Evolutionary conservation across 2,888 invertebrate species (phyloP), one percentile per base, ranked within the genome.

Genomic region (Plagodis dolabraria): DNA sequence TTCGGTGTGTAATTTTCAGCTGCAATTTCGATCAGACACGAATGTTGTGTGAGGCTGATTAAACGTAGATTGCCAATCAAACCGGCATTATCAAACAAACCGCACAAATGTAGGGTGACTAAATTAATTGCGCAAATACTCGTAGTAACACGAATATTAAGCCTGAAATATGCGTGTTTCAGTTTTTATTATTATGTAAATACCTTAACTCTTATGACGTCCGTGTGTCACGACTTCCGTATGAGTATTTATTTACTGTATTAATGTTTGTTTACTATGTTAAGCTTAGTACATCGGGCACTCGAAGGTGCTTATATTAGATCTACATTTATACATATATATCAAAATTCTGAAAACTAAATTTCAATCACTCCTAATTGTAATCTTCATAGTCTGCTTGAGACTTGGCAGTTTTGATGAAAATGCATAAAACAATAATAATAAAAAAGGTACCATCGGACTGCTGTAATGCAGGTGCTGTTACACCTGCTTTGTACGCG

Each of bases 11-110:
- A 57, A 67, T 69, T 69, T 65, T 61, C 56, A 56, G 60, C 44
- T 64, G 60, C 60, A 59, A 65, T 64, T 60, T 61, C 33, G 63
- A 60, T 63, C 54, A 51, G 60, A 53, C 60, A 55, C 45, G 47
- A 64, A 67, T 52, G 58, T 62, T 59, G 57, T 64, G 46, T 57
- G 58, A 48, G 60, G 43, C 63, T 69, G 62, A 65, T 69, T 69
- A 69, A 59, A 59, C 59, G 57, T 48, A 54, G 55, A 64, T 67
- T 65, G 64, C 67, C 67, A 69, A 69, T 69, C 63, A 67, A 67
- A 67, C 60, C 58, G 60, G 65, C 59, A 66, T 66, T 67, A 66
- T 53, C 64, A 65, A 67, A 66, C 65, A 62, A 64, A 64, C 63
- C 59, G 57, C 63, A 57, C 60, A 50, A 63, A 63, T 65, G 54